These are phyloP conservation scores for Mycalesis mineus DNA, from an alignment of 2,888 invertebrate genomes.

Conservation along the genomic window DNA sequence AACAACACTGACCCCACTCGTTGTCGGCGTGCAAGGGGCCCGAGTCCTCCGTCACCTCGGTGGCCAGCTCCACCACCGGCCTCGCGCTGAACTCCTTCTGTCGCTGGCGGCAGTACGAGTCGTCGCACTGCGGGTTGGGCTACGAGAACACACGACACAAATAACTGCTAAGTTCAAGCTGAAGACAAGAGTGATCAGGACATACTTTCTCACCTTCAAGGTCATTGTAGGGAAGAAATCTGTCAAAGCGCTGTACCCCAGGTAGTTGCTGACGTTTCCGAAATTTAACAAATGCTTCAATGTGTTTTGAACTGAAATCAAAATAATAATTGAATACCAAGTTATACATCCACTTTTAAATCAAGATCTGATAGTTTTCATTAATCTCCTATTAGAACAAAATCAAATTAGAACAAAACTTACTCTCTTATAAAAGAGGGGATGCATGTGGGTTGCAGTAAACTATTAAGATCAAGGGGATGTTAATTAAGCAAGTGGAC, in stretches of 20 bases:
- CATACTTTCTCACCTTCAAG: conserved; percentile 76
- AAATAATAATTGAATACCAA: background rate
- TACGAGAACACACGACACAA: conserved; percentile 29
- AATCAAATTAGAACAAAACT: too few relatives aligned
- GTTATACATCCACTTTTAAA: too few relatives aligned
- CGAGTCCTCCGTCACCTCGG: conserved; percentile 73
- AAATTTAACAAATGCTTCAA: conserved; percentile 91
- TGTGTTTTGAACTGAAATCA: conserved; percentile 84
- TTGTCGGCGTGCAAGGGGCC: conserved; percentile 90
- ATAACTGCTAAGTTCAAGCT: background rate
- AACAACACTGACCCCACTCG: conserved; percentile 87
- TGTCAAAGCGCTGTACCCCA: conserved; percentile 97
- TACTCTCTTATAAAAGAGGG: too few relatives aligned
- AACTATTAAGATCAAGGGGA: too few relatives aligned
- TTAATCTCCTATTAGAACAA: too few relatives aligned
- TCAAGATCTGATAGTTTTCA: too few relatives aligned
- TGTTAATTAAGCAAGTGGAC: too few relatives aligned
- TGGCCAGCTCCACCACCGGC: conserved; percentile 77
- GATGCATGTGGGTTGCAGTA: too few relatives aligned
- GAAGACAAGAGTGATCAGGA: too few relatives aligned
- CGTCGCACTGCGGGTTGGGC: conserved; percentile 95
- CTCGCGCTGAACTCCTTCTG: conserved; percentile 80
- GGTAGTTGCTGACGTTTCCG: conserved; percentile 93
- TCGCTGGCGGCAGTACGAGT: conserved; percentile 83
- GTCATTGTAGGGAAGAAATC: conserved; percentile 98